Evolutionary conservation across 1,140 invertebrate genomes (phyloP), one percentile per base, ranked within the genome.

Genomic region (Cydia amplana): DNA sequence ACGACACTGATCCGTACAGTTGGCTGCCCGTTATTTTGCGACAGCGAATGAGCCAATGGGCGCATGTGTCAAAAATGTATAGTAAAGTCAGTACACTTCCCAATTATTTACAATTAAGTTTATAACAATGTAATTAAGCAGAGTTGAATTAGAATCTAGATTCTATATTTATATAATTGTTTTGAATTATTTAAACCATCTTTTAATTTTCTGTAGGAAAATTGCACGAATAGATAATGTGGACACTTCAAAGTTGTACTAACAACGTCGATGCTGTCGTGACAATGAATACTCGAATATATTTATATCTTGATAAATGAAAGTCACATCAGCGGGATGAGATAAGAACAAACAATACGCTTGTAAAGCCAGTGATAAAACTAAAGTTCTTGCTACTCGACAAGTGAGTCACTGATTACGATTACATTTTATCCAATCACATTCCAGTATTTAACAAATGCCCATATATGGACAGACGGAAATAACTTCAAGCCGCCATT

Each of bases 1-100:
- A 93, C 89, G 88, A 91, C 85, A 93, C 91, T 91, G 90, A 79
- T 89, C 82, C 84, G 82, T 87, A 86, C 74, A 87, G 91, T 93
- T 93, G 91, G 90, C 88, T 79, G 86, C 81, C 81, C 84, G 84
- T 87, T 40, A 87, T 84, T 85, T 85, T 82, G 76, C 84, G 79
- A 77, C 82, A 78, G 74, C 90, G 89, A 91, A 92, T 92, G 79
- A 91, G 87, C 91, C 91, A 91, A 92, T 92, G 78, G 90, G 88
- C 90, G 91, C 91, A 91, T 90, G 90, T 90, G 91, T 92, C 89
- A 91, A 92, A 51, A 92, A 85, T 82, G 79, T 80, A 81, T 74
- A 72, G 49, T 75, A 76, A 75, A 88, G 82, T 89, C 88, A 90
- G 89, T 72, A 83, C 79, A 86, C 70, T 81, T 70, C 78, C 84